These are phyloP conservation scores for Unio pictorum DNA, from an alignment of 2,888 invertebrate species.

Conservation along the genomic window DNA sequence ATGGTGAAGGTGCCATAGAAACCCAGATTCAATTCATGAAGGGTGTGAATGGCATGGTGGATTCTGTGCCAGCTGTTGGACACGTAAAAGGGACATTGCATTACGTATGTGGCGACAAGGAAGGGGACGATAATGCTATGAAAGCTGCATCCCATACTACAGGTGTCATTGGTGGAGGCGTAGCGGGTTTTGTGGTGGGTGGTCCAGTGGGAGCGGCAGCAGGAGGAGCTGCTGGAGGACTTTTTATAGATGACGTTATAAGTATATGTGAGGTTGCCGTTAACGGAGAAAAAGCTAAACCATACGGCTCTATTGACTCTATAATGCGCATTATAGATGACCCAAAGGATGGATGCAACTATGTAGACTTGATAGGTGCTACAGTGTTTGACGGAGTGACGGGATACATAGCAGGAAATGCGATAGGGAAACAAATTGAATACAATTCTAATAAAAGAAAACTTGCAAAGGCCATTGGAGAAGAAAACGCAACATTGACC, in stretches of 20 bases:
- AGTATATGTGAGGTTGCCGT: neutral
- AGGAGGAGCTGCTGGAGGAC: neutral
- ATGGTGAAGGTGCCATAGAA: neutral
- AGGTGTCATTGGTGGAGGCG: neutral
- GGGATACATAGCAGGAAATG: no score
- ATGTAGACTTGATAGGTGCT: no score
- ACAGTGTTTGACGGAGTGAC: no score
- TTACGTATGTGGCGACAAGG: slow-evolving; percentile 1
- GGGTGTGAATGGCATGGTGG: neutral
- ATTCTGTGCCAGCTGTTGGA: neutral
- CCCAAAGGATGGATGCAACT: no score
- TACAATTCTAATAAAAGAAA: no score
- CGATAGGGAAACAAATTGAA: no score
- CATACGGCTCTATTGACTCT: no score
- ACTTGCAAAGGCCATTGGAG: no score
- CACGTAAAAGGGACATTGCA: neutral
- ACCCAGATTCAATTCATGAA: neutral
- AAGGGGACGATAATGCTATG: neutral
- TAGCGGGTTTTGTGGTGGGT: neutral
- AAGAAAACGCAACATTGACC: no score
- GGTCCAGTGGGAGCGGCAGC: neutral
- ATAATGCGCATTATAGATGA: no score
- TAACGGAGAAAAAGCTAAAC: no score
- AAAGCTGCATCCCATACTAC: neutral
- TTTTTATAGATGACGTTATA: neutral